Evolutionary conservation across 2,888 invertebrate species (phyloP).

Genomic region (Acrobasis repandana): DNA sequence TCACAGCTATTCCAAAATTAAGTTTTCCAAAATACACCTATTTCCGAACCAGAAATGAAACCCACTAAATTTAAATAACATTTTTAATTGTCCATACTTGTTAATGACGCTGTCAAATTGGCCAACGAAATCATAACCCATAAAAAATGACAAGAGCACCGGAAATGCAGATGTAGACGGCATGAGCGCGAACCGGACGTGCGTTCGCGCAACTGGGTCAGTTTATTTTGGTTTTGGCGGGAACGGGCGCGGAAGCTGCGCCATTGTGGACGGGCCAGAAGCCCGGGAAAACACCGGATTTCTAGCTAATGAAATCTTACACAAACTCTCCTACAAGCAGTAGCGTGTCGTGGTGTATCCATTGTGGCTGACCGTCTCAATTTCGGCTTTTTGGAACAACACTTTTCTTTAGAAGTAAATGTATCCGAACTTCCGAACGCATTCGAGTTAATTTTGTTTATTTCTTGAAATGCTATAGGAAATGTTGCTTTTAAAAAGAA

Average conservation of each 20-base stretch:
- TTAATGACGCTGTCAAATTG: conserved; percentile 37
- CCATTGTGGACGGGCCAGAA: conserved; percentile 80
- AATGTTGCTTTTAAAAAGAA: conserved; percentile 54
- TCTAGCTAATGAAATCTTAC: conserved; percentile 78
- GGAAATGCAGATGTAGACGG: conserved; percentile 77
- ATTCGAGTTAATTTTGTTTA: conserved; percentile 53
- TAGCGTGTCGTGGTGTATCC: conserved; percentile 54
- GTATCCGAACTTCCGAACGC: conserved; percentile 54
- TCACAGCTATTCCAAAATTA: background rate
- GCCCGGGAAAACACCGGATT: conserved; percentile 80
- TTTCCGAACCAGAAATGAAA: conserved; percentile 12
- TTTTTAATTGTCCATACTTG: conserved; percentile 18
- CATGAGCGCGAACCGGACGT: conserved; percentile 67
- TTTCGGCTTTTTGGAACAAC: conserved; percentile 37
- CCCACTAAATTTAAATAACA: conserved; percentile 1
- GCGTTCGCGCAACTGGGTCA: conserved; percentile 78
- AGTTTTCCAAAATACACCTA: background rate
- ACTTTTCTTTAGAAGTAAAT: conserved; percentile 65
- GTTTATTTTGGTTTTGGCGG: conserved; percentile 82
- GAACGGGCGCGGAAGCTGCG: conserved; percentile 80
- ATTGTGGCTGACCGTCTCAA: conserved; percentile 45
- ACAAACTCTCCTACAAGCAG: conserved; percentile 52
- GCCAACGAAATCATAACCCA: conserved; percentile 68
- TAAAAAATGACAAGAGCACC: conserved; percentile 76
- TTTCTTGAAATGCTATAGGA: conserved; percentile 45